phyloP scores from a whole-genome alignment of 1,140 invertebrate genomes.

The Nixonia krombeini region DNA sequence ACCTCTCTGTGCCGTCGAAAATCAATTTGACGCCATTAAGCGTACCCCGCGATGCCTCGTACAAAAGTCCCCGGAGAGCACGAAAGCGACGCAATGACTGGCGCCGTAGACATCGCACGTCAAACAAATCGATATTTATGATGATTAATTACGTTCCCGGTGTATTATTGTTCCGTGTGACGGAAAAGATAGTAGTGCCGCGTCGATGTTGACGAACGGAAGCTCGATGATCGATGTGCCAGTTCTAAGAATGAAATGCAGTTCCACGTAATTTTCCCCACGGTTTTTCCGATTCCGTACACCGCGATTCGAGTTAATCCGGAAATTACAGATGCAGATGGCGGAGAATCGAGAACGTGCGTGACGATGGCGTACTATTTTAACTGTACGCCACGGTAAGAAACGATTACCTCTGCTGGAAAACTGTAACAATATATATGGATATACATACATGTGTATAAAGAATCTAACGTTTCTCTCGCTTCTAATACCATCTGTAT shows the following conservation, averaged over 20 bases:
- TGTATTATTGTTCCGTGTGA: slow-evolving; percentile 30
- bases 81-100: slow-evolving; percentile 38
- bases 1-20: slow-evolving; percentile 40
- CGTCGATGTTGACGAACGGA: slow-evolving; percentile 16
- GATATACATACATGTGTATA: no score
- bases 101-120: slow-evolving; percentile 41
- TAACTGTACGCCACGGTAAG: no score
- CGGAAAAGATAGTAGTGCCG: slow-evolving; percentile 31
- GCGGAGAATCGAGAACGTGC: no score
- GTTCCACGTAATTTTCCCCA: background rate
- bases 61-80: slow-evolving; percentile 43
- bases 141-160: slow-evolving; percentile 52
- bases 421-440: no score
- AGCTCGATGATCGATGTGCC: slow-evolving; percentile 12
- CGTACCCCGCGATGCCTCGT: slow-evolving; percentile 28
- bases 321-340: no score
- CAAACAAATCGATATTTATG: slow-evolving; percentile 56
- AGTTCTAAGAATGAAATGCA: slow-evolving; percentile 1
- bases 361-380: no score
- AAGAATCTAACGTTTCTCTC: no score
- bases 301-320: no score
- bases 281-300: no score
- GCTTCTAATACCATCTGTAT: no score
- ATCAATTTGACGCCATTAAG: slow-evolving; percentile 51
- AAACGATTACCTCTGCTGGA: no score